A percentile compares a stretch with the other conserved stretches of the same genome.
phyloP scores from a whole-genome alignment of 2,113 vertebrate genomes.

The Actinemys pallida region DNA sequence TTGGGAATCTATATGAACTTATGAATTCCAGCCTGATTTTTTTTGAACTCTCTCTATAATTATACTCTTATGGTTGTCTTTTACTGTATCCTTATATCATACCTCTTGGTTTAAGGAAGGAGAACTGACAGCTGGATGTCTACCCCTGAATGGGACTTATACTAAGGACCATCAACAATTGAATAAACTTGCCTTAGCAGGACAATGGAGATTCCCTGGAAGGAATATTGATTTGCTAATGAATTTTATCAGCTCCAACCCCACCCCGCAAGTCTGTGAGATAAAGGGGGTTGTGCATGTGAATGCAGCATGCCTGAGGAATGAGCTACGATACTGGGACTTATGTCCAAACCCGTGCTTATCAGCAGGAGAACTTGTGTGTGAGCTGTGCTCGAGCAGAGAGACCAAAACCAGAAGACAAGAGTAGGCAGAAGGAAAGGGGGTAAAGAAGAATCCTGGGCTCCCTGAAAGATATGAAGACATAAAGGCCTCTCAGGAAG shows the following conservation, averaged over 20 bases:
- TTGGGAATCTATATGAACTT: background rate
- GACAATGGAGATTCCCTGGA: background rate
- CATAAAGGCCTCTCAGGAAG: background rate
- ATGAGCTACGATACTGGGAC: background rate
- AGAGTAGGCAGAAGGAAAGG: background rate
- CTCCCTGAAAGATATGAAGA: background rate
- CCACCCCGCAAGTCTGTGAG: fast-evolving
- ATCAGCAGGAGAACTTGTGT: background rate
- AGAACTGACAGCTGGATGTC: background rate
- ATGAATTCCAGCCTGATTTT: background rate
- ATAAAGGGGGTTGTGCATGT: fast-evolving
- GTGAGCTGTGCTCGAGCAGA: background rate
- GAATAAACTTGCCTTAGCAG: background rate
- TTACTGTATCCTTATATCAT: background rate
- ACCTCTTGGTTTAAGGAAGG: background rate
- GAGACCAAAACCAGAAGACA: background rate
- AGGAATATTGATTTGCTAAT: background rate
- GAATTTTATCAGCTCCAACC: background rate
- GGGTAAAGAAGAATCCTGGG: background rate
- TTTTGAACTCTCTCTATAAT: background rate
- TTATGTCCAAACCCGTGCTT: background rate
- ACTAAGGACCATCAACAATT: background rate
- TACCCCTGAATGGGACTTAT: background rate
- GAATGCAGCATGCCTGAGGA: fast-evolving
- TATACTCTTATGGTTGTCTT: background rate